Percentiles rank a stretch among this genome's conserved stretches.
phyloP scores from a whole-genome alignment of 2,113 vertebrate genomes.

The Pitta sordida region DNA sequence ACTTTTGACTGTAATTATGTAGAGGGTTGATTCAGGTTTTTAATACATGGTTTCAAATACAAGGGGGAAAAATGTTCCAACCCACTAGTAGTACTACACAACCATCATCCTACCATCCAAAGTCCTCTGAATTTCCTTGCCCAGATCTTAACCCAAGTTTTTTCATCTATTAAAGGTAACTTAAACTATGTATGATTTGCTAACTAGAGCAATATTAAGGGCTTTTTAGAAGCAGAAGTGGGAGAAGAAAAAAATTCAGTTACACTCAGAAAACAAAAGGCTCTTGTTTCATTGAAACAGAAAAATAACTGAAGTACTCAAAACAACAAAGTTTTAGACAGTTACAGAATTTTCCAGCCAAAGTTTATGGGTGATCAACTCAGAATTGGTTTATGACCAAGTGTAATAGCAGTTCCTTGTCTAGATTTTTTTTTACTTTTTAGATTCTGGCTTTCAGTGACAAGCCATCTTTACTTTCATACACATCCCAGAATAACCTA shows the following conservation, averaged over 20 bases:
- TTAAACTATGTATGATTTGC: neutral
- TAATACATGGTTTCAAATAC: neutral
- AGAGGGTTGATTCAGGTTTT: neutral
- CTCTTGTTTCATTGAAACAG: neutral
- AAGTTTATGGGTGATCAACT: neutral
- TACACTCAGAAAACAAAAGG: neutral
- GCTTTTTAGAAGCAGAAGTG: neutral
- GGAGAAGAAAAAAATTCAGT: neutral
- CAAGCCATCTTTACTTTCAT: neutral
- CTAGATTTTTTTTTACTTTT: neutral
- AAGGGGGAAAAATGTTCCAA: neutral
- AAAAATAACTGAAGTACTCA: neutral
- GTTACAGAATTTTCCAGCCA: neutral
- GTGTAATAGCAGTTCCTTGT: neutral
- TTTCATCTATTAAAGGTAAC: neutral
- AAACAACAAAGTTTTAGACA: neutral
- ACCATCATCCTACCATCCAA: neutral
- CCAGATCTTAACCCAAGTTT: neutral
- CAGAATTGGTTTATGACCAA: neutral
- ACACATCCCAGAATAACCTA: neutral
- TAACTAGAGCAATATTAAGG: neutral
- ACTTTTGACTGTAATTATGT: neutral
- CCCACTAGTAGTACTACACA: neutral
- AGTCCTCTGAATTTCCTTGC: neutral
- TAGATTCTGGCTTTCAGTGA: neutral